Percentiles rank a stretch among this genome's conserved stretches.
phyloP scores from a whole-genome alignment of 2,797 vertebrate genomes.

The Microctenopoma lineatum region DNA sequence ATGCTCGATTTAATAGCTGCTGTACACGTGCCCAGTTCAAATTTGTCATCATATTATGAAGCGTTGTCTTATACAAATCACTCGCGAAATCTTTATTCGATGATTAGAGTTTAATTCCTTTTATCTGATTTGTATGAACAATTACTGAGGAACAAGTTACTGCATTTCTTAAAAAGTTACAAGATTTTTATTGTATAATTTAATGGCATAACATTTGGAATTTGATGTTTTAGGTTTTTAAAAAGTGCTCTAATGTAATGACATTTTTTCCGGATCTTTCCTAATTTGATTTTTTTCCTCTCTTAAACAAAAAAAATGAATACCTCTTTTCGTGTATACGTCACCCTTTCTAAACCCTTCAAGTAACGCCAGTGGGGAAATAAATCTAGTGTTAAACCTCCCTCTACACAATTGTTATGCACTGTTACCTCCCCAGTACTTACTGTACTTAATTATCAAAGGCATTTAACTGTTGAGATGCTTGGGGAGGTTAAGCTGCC shows the following conservation, averaged over 20 bases:
- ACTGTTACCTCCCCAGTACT: conserved; percentile 34
- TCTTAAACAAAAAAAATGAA: background rate
- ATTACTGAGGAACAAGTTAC: too few relatives aligned
- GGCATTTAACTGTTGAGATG: conserved; percentile 62
- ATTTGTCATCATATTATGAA: background rate
- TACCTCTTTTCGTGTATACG: background rate
- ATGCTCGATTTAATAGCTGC: background rate
- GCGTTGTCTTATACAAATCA: background rate
- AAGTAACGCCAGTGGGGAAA: background rate
- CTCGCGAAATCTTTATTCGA: background rate
- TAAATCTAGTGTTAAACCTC: conserved; percentile 20
- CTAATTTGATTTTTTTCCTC: background rate
- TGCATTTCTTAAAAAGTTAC: too few relatives aligned
- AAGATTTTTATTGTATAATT: too few relatives aligned
- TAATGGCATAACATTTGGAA: too few relatives aligned
- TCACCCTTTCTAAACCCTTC: background rate
- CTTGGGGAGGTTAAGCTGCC: conserved; percentile 79
- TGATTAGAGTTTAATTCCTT: background rate
- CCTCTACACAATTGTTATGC: conserved; percentile 32
- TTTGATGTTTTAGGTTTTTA: too few relatives aligned
- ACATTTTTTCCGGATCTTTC: too few relatives aligned
- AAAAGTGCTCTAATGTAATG: background rate
- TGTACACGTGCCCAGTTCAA: background rate
- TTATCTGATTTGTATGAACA: too few relatives aligned
- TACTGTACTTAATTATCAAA: conserved; percentile 70